Conservation (phyloP, 2,113 vertebrate genomes). For the Eretmodus cyanostictus region DNA sequence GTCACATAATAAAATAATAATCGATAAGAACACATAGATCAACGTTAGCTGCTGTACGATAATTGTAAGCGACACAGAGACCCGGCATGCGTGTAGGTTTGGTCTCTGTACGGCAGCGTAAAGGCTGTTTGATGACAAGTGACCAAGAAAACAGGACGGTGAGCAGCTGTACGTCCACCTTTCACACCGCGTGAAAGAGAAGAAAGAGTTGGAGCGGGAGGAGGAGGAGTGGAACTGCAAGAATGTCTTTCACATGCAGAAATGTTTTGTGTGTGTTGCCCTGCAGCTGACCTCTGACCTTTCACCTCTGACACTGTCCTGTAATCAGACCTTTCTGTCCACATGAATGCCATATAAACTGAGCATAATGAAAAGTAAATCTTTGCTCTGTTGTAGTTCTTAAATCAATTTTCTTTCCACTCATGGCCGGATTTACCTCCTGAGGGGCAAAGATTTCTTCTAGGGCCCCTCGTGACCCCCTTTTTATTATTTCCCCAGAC, state of each 20-base stretch:
- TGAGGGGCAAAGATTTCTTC: not conserved
- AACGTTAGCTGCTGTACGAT: not conserved
- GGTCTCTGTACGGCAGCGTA: not conserved
- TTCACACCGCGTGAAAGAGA: not conserved
- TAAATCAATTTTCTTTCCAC: not conserved
- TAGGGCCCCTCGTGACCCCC: not conserved
- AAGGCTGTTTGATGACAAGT: not conserved
- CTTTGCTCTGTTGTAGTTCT: not conserved
- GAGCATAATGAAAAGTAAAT: not conserved
- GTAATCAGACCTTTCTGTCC: not conserved
- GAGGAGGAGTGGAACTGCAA: conserved; percentile 37
- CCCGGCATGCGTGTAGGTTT: not conserved
- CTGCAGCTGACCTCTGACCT: conserved; percentile 10
- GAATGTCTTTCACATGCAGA: conserved; percentile 51
- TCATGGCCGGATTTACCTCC: not conserved
- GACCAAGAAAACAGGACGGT: not conserved
- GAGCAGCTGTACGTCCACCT: not conserved
- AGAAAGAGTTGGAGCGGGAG: not conserved
- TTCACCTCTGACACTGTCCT: not conserved
- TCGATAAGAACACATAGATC: not conserved
- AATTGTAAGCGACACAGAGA: not conserved
- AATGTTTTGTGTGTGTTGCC: not conserved
- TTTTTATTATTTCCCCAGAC: not conserved
- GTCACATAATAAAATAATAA: not conserved
- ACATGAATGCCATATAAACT: not conserved